Evolutionary conservation across 2,113 vertebrate species (phyloP).

Genomic region (Asarcornis scutulata): DNA sequence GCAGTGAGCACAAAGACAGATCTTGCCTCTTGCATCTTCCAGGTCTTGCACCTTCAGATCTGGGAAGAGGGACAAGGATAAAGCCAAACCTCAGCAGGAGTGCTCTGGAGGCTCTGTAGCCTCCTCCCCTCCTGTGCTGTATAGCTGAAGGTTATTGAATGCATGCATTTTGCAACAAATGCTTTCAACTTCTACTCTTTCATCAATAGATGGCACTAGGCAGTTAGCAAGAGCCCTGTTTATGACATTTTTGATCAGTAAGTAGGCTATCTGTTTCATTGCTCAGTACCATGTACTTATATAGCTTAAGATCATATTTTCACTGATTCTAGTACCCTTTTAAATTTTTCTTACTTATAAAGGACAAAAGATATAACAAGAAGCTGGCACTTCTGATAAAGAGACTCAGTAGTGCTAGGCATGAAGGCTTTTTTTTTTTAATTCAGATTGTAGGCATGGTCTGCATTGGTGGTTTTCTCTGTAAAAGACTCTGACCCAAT

Average conservation of each 20-base stretch:
- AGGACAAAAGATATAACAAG: not conserved
- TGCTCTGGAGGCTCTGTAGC: not conserved
- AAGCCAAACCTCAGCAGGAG: not conserved
- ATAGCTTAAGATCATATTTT: constrained; percentile 16
- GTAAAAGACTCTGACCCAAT: not conserved
- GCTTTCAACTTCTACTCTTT: constrained; percentile 2
- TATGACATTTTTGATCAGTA: not conserved
- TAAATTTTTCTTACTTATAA: not conserved
- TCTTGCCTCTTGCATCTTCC: not conserved
- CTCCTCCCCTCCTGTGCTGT: not conserved
- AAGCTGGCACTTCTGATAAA: not conserved
- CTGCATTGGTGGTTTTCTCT: not conserved
- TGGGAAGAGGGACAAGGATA: not conserved
- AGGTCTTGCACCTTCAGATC: too few species aligned
- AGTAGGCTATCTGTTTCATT: not conserved
- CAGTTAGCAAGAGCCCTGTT: constrained; percentile 21
- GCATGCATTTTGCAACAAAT: not conserved
- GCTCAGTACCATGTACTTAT: not conserved
- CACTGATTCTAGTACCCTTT: not conserved
- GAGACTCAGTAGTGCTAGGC: not conserved
- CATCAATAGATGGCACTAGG: constrained; percentile 67
- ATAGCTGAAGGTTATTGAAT: not conserved
- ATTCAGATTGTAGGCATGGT: not conserved
- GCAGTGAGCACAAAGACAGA: not conserved
- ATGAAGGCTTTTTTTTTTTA: not conserved